Base-by-base conservation (phyloP, 2,888 invertebrate species). In the Elgonia sp. region DNA sequence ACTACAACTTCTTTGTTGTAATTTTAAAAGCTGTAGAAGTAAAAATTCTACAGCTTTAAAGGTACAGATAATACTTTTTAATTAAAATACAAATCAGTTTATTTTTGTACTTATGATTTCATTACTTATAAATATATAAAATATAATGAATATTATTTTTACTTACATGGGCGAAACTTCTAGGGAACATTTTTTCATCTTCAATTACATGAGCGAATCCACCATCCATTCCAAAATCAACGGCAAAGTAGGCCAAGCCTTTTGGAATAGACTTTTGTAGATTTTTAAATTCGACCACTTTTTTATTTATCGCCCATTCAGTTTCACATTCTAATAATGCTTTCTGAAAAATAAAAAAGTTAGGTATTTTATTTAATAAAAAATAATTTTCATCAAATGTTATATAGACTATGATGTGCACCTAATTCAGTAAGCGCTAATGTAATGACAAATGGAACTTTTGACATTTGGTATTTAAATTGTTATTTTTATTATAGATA, bases 171-270 rank as follows among this genome's bases (percentile, higher is more conserved):
- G 98, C 99, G 96, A 99, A 99, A 94, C 97, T 97, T 75, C 94
- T 95, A 0, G 99, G 98, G 95, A 99, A 99, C 55, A 96, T 94
- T 81, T 96, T 96, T 93, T 98, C 98, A 94, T 99, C 98, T 95
- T 99, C 99, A 92, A 99, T 98, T 0, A 99, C 98, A 95, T 99
- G 99, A 67, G 99, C 99, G 95, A 97, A 99, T 0, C 99, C 99
- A 75, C 97, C 96, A 62, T 97, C 96, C 95, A 97, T 96, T 20
- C 98, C 99, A 95, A 99, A 99, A 94, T 98, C 97, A 0, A 99
- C 97, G 95, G 97, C 97, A 95, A 99, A 99, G 94, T 99, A 99
- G 0, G 99, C 98, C 89, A 99, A 96, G 0, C 98, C 98, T 95
- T 98, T 98, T 0, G 99, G 99, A 87, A 99, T 95, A 16, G 97